Evolutionary conservation across 2,113 vertebrate genomes (phyloP).

Genomic region (Machaerirhynchus nigripectus): DNA sequence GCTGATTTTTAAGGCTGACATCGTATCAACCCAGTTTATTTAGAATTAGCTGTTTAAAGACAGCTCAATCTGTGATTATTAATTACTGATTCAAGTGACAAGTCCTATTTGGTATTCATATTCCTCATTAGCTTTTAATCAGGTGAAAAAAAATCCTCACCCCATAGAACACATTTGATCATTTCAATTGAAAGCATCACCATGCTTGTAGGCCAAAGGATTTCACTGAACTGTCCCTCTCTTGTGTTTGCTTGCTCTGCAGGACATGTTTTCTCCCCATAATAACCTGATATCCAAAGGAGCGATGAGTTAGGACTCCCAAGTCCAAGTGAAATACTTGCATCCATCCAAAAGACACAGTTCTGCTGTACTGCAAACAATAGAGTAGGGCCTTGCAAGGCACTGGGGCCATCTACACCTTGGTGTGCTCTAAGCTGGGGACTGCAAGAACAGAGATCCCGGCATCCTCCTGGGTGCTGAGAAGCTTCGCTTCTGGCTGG

Average conservation of each 20-base stretch:
- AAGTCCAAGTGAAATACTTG: not conserved
- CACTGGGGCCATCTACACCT: not conserved
- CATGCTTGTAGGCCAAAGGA: not conserved
- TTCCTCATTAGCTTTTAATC: not conserved
- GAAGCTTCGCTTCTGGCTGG: not conserved
- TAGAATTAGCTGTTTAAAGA: constrained; percentile 36
- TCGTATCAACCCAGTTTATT: constrained; percentile 35
- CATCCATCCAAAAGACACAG: not conserved
- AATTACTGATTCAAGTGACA: constrained; percentile 9
- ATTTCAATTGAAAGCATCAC: not conserved
- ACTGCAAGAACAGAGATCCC: not conserved
- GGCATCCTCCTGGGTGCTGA: not conserved
- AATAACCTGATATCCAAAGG: not conserved
- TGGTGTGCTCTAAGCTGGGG: accelerated
- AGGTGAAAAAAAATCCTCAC: not conserved
- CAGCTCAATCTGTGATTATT: constrained; percentile 4
- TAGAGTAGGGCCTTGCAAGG: not conserved
- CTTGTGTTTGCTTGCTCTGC: not conserved
- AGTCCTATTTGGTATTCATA: not conserved
- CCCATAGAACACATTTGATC: not conserved
- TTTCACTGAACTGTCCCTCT: not conserved
- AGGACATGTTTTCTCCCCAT: not conserved
- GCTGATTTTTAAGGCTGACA: constrained; percentile 60
- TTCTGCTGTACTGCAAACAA: not conserved
- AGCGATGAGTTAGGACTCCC: not conserved